Percentiles rank a stretch among this genome's conserved stretches.
phyloP scores from a whole-genome alignment of 2,113 vertebrate genomes.

The Atlantisia rogersi region DNA sequence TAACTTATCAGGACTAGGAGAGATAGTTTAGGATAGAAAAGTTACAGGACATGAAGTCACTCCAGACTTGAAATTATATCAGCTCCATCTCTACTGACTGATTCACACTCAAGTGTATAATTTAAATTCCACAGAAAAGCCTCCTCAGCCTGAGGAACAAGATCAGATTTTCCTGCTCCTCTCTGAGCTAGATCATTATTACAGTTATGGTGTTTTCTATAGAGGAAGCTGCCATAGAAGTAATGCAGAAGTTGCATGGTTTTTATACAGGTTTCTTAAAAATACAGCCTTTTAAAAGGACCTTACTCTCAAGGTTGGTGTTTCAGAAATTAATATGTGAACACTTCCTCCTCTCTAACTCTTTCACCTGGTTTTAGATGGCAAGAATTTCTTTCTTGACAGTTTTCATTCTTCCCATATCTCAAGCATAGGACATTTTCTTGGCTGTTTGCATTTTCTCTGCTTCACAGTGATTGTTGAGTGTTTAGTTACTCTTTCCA shows the following conservation, averaged over 20 bases:
- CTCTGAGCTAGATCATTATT: fast-evolving
- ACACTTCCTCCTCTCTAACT: background rate
- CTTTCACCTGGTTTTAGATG: background rate
- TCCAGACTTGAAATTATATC: background rate
- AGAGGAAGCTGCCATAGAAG: background rate
- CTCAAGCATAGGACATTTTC: background rate
- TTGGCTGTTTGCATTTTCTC: background rate
- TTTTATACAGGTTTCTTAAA: background rate
- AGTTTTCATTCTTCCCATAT: background rate
- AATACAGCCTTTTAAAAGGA: background rate
- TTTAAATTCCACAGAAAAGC: background rate
- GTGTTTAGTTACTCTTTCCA: background rate
- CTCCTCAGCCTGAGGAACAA: background rate
- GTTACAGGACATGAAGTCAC: background rate
- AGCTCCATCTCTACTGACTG: background rate
- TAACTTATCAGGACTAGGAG: background rate
- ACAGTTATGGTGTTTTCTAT: background rate
- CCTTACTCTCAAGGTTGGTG: fast-evolving
- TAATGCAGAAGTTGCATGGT: background rate
- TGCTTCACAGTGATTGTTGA: background rate
- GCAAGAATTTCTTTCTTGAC: background rate
- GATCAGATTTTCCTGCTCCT: background rate
- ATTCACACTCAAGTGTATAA: background rate
- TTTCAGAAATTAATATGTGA: background rate
- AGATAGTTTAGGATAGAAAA: background rate